Evolutionary conservation across 1,140 invertebrate species (phyloP).

Genomic region (Zophobas atratus): DNA sequence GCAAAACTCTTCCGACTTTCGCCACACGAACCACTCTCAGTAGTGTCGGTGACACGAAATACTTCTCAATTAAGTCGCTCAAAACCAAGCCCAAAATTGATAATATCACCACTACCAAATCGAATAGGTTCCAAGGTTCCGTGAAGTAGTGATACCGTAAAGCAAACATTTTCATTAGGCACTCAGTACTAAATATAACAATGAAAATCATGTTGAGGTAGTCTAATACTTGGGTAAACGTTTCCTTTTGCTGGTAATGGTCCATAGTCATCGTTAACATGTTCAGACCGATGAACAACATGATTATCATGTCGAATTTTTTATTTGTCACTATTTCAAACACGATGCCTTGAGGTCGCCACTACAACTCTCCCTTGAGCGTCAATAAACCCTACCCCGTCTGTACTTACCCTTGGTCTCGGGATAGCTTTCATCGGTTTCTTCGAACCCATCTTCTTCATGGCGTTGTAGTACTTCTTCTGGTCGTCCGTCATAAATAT

Average conservation of each 20-base stretch:
- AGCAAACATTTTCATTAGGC: constrained; percentile 97
- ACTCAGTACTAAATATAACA: constrained; percentile 97
- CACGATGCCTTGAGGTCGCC: constrained; percentile 94
- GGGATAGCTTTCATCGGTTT: constrained; percentile 98
- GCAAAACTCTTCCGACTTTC: constrained; percentile 96
- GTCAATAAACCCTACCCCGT: not conserved
- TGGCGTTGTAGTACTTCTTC: constrained; percentile 99
- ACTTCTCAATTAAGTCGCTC: constrained; percentile 96
- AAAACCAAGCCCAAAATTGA: constrained; percentile 97
- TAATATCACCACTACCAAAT: constrained; percentile 98
- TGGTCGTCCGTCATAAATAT: constrained; percentile 99
- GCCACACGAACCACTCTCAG: constrained; percentile 97
- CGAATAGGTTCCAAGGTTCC: constrained; percentile 99
- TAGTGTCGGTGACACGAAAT: constrained; percentile 97
- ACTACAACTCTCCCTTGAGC: constrained; percentile 76
- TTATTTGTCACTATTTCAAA: constrained; percentile 98
- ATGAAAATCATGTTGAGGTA: constrained; percentile 98
- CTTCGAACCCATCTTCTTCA: constrained; percentile 99
- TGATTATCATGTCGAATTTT: constrained; percentile 99
- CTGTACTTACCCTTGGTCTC: constrained; percentile 86
- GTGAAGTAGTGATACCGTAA: constrained; percentile 98
- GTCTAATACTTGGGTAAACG: constrained; percentile 88
- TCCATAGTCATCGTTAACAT: constrained; percentile 99
- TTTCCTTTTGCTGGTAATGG: constrained; percentile 90
- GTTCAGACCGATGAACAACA: constrained; percentile 98